Conservation (phyloP, 2,113 vertebrate genomes). For the Heterocephalus glaber region DNA sequence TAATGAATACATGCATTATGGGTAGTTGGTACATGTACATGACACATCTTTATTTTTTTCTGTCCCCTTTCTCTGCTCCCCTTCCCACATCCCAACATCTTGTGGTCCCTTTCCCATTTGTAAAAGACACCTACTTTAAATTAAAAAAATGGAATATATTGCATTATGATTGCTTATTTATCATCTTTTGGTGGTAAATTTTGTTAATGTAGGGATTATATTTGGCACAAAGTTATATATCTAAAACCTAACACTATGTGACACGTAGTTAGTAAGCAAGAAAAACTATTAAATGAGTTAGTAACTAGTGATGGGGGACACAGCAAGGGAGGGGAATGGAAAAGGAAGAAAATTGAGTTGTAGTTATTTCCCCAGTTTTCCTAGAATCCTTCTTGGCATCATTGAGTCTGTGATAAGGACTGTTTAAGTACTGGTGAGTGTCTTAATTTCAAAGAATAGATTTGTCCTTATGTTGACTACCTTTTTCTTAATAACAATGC, state of each 20-base stretch:
- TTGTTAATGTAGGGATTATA: neutral
- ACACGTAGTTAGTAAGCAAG: conserved; percentile 7
- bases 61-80: neutral
- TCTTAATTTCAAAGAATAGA: conserved; percentile 20
- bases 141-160: neutral
- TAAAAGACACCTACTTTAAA: neutral
- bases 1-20: neutral
- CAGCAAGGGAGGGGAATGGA: neutral
- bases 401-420: neutral
- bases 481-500: conserved; percentile 28
- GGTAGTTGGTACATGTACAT: neutral
- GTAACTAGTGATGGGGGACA: neutral
- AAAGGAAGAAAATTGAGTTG: neutral
- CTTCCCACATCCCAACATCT: neutral
- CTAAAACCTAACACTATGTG: neutral
- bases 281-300: conserved; percentile 24
- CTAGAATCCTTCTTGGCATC: neutral
- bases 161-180: neutral
- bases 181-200: neutral
- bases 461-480: neutral
- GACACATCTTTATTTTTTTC: neutral
- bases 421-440: neutral
- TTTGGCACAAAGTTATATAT: neutral
- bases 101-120: neutral
- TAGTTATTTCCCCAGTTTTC: conserved; percentile 43